Evolutionary conservation across 2,797 vertebrate species (phyloP).

Genomic region (Pampus argenteus): DNA sequence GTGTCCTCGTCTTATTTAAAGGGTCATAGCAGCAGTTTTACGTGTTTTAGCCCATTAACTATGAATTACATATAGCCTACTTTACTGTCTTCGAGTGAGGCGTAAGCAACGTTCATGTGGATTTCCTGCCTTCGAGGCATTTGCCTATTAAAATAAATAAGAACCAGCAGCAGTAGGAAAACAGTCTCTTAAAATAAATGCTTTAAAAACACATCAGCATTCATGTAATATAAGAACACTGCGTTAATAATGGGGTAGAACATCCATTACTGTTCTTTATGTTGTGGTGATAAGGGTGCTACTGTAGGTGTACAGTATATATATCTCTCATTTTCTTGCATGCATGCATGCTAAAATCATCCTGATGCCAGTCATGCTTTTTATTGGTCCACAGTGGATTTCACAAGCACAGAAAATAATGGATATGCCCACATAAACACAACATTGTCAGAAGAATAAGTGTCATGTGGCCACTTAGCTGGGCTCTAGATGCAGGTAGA

Average conservation of each 20-base stretch:
- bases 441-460: constrained; percentile 39
- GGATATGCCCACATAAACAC: constrained; percentile 35
- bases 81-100: constrained; percentile 36
- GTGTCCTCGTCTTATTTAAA: constrained; percentile 36
- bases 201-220: constrained; percentile 6
- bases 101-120: constrained; percentile 45
- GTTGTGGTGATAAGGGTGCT: not conserved
- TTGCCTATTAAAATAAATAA: not conserved
- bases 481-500: constrained; percentile 35
- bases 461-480: constrained; percentile 61
- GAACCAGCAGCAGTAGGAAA: not conserved
- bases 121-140: constrained; percentile 23
- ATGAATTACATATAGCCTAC: constrained; percentile 46
- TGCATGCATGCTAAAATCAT: not conserved
- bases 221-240: not conserved
- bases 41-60: constrained; percentile 66
- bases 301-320: too few relatives aligned
- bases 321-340: constrained; percentile 3
- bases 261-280: not conserved
- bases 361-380: not conserved
- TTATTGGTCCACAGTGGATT: constrained; percentile 4
- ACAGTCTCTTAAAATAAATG: not conserved
- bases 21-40: constrained; percentile 51
- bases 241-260: not conserved
- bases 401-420: constrained; percentile 25